Percentiles rank a stretch among this genome's conserved stretches.
phyloP scores from a whole-genome alignment of 2,888 invertebrate species.

The Xestobium rufovillosum region DNA sequence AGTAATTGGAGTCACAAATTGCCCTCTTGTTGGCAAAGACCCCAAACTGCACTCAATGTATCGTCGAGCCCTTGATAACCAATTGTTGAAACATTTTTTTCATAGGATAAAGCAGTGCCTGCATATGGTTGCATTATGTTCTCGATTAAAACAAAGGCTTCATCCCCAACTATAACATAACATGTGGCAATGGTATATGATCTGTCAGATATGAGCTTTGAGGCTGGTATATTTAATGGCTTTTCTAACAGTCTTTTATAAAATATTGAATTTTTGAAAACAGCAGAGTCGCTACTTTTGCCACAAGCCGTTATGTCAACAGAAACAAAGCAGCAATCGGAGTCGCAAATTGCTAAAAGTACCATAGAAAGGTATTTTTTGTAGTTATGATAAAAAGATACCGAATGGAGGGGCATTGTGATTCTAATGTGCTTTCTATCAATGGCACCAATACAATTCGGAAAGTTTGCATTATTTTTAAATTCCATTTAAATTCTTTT shows the following conservation, averaged over 20 bases:
- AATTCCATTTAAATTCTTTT: constrained; percentile 16
- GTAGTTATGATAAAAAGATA: constrained; percentile 27
- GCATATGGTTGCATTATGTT: constrained; percentile 27
- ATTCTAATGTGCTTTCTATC: constrained; percentile 28
- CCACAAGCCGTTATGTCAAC: constrained; percentile 28
- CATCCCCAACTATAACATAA: constrained; percentile 29
- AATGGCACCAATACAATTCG: too few species aligned
- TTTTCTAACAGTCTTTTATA: constrained; percentile 24
- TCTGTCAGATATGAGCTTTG: too few species aligned
- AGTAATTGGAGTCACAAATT: constrained; percentile 28
- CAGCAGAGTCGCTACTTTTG: too few species aligned
- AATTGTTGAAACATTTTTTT: constrained; percentile 29
- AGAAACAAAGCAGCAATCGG: constrained; percentile 27
- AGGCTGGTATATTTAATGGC: constrained; percentile 25
- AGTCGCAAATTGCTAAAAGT: constrained; percentile 28
- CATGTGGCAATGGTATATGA: too few species aligned
- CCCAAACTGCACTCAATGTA: constrained; percentile 31
- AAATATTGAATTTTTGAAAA: constrained; percentile 24
- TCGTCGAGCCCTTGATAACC: constrained; percentile 27
- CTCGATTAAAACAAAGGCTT: constrained; percentile 25
- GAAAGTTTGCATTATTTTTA: constrained; percentile 29
- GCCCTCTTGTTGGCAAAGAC: constrained; percentile 32
- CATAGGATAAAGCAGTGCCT: constrained; percentile 21
- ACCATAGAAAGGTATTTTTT: constrained; percentile 28
- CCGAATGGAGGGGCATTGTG: constrained; percentile 26